phyloP scores from a whole-genome alignment of 2,113 vertebrate species.

The Mobula birostris region DNA sequence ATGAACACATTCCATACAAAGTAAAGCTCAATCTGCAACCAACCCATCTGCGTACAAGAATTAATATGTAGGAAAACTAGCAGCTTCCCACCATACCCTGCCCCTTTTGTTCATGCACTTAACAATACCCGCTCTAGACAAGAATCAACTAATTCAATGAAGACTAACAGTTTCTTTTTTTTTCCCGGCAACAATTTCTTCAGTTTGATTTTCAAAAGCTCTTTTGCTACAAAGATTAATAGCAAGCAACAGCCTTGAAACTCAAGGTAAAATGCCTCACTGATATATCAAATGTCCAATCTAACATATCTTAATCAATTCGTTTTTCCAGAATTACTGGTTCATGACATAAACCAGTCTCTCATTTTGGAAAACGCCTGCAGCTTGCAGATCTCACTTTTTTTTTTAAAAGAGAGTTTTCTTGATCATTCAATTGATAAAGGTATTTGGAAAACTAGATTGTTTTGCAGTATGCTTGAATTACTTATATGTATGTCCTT shows the following conservation, averaged over 20 bases:
- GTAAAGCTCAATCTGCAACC: background rate
- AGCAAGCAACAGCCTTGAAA: no score
- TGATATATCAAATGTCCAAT: background rate
- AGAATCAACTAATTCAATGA: no score
- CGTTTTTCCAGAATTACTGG: background rate
- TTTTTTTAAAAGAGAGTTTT: background rate
- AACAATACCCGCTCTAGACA: no score
- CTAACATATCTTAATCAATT: background rate
- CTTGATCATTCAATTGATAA: no score
- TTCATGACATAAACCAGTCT: background rate
- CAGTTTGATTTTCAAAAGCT: background rate
- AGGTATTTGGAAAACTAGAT: no score
- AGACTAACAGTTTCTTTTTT: no score
- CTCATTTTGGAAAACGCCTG: background rate
- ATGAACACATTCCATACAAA: background rate
- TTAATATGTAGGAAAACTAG: background rate
- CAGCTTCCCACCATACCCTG: background rate
- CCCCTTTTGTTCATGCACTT: no score
- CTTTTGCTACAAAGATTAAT: background rate
- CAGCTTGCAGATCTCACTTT: background rate
- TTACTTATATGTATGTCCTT: no score
- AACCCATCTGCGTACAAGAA: background rate
- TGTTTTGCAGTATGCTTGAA: no score
- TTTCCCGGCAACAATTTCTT: background rate
- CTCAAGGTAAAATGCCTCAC: background rate